Base-by-base conservation (phyloP, 2,797 vertebrate species). In the Dromococcyx pavoninus region DNA sequence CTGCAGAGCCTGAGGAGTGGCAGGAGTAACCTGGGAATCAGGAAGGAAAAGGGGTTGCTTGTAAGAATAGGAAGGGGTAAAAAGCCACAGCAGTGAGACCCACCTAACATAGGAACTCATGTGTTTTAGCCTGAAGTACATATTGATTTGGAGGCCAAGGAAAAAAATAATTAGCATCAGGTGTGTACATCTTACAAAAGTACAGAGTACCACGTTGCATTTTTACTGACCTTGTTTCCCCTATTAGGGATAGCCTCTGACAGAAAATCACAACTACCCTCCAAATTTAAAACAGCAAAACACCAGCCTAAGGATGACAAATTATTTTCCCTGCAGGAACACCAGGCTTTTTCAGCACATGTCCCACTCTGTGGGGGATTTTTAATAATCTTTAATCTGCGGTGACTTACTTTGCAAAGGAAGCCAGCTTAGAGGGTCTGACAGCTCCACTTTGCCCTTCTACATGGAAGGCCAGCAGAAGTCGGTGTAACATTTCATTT, bases 1-100 rank as follows among this genome's bases (percentile, higher is more conserved):
- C 22, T 86, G 6, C 28, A 21, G 64, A 75, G n/a, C n/a, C 22
- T 39, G 57, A 65, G 33, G 44, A 39, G 19, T 10, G 30, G 35
- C 5, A 25, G 27, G 39, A 67, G 27, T 37, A 50, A 64, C 11
- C 9, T 39, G 37, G 13, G n/a, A 9, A 17, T 3, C 1, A 0
- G 23, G 32, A 22, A 53, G 9, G 5, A 27, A 21, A 72, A 72
- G 17, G 11, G 3, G 4, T 23, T 44, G 5, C 17, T 7, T 10
- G 23, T 17, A 30, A 81, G 9, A 11, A 13, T 69, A 24, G 51
- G 23, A 43, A 9, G 0, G 1, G 16, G 4, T 2, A 78, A 32
- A 32, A 69, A 64, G 14, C 2, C 48, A 12, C 19, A 37, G 18
- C 19, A 78, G 7, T 30, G 37, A 74, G 30, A 58, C n/a, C 7